A percentile compares a stretch with the other conserved stretches of the same genome.
phyloP scores from a whole-genome alignment of 2,888 invertebrate species.

The Cheilosia soror region DNA sequence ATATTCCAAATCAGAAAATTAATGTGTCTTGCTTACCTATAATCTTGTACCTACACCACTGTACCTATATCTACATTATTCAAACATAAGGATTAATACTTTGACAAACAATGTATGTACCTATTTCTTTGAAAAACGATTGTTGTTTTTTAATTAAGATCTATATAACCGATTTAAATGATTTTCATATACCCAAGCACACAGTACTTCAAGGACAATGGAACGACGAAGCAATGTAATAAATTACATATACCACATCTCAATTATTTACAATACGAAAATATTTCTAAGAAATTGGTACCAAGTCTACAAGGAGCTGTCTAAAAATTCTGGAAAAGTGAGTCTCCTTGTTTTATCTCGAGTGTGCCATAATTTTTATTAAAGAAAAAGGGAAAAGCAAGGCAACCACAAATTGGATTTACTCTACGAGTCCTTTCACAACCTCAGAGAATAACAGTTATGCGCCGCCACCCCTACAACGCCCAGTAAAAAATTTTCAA shows the following conservation, averaged over 20 bases:
- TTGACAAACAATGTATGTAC: not conserved
- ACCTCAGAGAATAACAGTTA: slow-evolving; percentile 3
- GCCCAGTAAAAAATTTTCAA: slow-evolving; percentile 40
- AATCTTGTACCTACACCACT: too few species aligned
- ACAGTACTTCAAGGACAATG: slow-evolving; percentile 36
- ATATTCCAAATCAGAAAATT: too few species aligned
- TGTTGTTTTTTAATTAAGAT: slow-evolving; percentile 73
- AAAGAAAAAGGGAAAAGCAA: not conserved
- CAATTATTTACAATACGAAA: slow-evolving; percentile 27
- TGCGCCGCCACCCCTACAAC: slow-evolving; percentile 22
- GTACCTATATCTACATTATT: too few species aligned
- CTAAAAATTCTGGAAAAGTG: slow-evolving; percentile 42
- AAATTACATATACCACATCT: slow-evolving; percentile 38
- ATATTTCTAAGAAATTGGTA: slow-evolving; percentile 26
- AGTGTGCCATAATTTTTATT: slow-evolving; percentile 44
- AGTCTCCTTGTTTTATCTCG: slow-evolving; percentile 65
- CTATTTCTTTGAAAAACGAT: slow-evolving; percentile 7
- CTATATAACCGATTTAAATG: slow-evolving; percentile 28
- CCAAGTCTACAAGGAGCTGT: slow-evolving; percentile 11
- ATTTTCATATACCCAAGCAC: not conserved
- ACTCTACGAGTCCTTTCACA: slow-evolving; percentile 11
- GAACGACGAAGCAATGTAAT: slow-evolving; percentile 29
- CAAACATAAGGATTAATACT: too few species aligned
- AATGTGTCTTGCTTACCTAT: too few species aligned
- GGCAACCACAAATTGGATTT: not conserved